Evolutionary conservation across 2,797 vertebrate species (phyloP).

Genomic region (Eospalax fontanierii): DNA sequence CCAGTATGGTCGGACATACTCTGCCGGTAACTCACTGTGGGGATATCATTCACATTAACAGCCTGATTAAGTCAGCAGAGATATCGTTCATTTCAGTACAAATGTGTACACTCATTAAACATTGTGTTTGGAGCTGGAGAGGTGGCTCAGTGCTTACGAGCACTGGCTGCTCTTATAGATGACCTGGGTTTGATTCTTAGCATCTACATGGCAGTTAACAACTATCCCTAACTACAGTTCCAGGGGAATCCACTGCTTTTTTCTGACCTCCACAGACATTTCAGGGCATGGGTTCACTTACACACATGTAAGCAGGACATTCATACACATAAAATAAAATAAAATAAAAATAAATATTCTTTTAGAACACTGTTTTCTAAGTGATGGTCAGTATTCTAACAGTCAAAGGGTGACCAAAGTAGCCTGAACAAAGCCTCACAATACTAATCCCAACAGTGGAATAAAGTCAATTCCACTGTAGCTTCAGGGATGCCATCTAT

Average conservation of each 20-base stretch:
- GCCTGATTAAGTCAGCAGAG: not conserved
- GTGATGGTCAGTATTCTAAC: not conserved
- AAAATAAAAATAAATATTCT: too few relatives aligned
- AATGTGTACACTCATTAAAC: not conserved
- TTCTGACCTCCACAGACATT: too few relatives aligned
- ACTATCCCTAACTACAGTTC: too few relatives aligned
- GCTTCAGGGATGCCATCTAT: not conserved
- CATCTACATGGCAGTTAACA: too few relatives aligned
- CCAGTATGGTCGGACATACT: not conserved
- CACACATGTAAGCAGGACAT: too few relatives aligned
- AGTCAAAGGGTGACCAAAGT: not conserved
- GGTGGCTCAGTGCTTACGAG: too few relatives aligned
- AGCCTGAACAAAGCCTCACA: slow-evolving; percentile 8
- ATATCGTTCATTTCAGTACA: slow-evolving; percentile 28
- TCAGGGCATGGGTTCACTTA: too few relatives aligned
- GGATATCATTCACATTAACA: not conserved
- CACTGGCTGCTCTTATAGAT: too few relatives aligned
- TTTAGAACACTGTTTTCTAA: slow-evolving; percentile 24
- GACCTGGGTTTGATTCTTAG: too few relatives aligned
- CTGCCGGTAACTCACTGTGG: not conserved
- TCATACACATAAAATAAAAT: too few relatives aligned
- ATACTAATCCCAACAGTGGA: slow-evolving; percentile 17
- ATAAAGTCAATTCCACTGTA: not conserved
- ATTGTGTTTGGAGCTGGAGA: not conserved
- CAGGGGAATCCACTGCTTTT: too few relatives aligned